Percentiles rank a stretch among this genome's conserved stretches.
These are phyloP conservation scores for Urosaurus nigricauda DNA, from an alignment of 2,797 vertebrate species.

Conservation along the genomic window DNA sequence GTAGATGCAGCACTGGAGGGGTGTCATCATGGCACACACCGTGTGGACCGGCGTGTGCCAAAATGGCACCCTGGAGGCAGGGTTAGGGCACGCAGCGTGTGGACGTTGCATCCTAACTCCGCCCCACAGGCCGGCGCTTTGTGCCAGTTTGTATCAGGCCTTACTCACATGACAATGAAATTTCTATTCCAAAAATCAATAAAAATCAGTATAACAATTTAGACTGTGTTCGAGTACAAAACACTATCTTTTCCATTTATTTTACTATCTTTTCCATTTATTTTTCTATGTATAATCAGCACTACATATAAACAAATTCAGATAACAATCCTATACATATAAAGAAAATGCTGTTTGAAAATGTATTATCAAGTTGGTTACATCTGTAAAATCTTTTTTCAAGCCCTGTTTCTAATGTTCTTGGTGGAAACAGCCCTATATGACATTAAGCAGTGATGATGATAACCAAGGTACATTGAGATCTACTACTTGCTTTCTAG, in stretches of 20 bases:
- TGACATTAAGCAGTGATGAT: not conserved
- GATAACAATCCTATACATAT: not conserved
- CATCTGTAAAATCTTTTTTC: slow-evolving; percentile 1
- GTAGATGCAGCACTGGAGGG: no score
- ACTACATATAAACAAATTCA: not conserved
- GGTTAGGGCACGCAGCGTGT: no score
- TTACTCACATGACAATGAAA: no score
- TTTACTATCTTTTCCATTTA: not conserved
- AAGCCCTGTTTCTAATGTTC: not conserved
- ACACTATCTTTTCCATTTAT: not conserved
- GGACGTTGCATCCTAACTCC: no score
- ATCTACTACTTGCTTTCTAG: not conserved
- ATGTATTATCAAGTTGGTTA: not conserved
- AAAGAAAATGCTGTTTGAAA: not conserved
- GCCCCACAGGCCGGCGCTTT: no score
- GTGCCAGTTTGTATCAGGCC: no score
- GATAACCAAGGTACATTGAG: not conserved
- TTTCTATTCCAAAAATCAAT: not conserved
- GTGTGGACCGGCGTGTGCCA: no score
- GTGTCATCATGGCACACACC: no score
- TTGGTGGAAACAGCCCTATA: not conserved
- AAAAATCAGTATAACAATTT: not conserved
- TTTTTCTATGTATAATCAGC: not conserved
- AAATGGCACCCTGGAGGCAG: no score
- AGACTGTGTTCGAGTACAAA: not conserved